Evolutionary conservation across 2,797 vertebrate genomes (phyloP).

Genomic region (Gallirallus australis): DNA sequence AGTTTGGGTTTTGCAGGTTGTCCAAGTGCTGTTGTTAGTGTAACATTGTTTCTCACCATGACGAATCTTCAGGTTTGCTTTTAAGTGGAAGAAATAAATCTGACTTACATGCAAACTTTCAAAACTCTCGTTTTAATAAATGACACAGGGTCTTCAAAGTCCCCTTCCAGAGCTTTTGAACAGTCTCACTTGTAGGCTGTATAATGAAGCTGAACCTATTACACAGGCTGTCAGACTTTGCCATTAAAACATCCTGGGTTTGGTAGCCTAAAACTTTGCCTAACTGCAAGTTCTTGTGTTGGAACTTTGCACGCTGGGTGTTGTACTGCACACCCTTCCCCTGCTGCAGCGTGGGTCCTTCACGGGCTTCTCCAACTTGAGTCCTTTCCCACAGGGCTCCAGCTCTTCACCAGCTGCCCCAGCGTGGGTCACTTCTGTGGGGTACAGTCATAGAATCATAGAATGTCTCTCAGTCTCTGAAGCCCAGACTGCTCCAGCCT

Average conservation of each 20-base stretch:
- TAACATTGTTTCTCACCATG: neutral
- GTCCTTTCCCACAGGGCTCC: too few relatives aligned
- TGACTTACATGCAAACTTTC: neutral
- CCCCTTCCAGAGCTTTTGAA: neutral
- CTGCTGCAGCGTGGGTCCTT: too few relatives aligned
- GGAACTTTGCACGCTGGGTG: neutral
- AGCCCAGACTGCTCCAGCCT: too few relatives aligned
- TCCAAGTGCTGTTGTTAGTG: neutral
- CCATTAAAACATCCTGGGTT: neutral
- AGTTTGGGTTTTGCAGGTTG: neutral
- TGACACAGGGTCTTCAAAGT: rapidly evolving
- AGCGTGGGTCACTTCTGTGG: too few relatives aligned
- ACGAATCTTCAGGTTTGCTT: neutral
- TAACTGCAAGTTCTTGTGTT: neutral
- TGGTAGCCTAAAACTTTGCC: neutral
- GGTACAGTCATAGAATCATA: too few relatives aligned
- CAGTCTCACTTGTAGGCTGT: neutral
- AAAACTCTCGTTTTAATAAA: neutral
- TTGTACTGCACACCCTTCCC: neutral
- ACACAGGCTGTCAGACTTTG: neutral
- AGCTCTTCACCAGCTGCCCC: too few relatives aligned
- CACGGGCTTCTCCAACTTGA: too few relatives aligned
- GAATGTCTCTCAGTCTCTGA: too few relatives aligned
- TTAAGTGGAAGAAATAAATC: neutral
- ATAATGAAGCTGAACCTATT: neutral